A percentile compares a stretch with the other conserved stretches of the same genome.
Evolutionary conservation across 1,140 invertebrate genomes (phyloP).

Genomic region (Drosophila sp.): DNA sequence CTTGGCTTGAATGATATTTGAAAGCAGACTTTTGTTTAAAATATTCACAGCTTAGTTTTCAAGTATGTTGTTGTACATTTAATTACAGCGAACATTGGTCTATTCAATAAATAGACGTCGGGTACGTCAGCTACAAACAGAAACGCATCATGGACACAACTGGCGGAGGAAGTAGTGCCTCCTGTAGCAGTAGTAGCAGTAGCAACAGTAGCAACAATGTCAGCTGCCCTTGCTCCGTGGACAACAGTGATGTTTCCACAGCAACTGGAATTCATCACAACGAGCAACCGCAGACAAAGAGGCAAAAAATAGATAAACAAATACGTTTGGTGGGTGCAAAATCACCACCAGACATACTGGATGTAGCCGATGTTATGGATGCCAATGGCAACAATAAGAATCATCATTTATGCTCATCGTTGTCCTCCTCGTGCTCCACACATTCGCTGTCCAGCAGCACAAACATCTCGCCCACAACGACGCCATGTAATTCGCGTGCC

Average conservation of each 20-base stretch:
- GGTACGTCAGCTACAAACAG: constrained; percentile 61
- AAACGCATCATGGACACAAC: constrained; percentile 54
- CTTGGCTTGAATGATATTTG: constrained; percentile 36
- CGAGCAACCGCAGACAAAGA: constrained; percentile 79
- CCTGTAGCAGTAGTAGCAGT: constrained; percentile 26
- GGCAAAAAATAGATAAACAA: constrained; percentile 85
- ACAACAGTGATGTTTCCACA: constrained; percentile 6
- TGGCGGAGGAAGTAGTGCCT: constrained; percentile 30
- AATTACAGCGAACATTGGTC: constrained; percentile 37
- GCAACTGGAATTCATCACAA: constrained; percentile 45
- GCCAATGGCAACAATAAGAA: constrained; percentile 62
- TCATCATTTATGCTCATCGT: constrained; percentile 71
- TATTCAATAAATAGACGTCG: constrained; percentile 52
- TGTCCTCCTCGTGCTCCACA: constrained; percentile 72
- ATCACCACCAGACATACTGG: constrained; percentile 71
- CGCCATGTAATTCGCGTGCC: constrained; percentile 71
- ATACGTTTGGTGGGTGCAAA: constrained; percentile 49
- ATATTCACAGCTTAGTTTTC: constrained; percentile 1
- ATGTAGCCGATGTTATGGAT: constrained; percentile 52
- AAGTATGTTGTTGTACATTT: constrained; percentile 21
- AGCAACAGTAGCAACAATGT: constrained; percentile 24
- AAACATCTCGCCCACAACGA: constrained; percentile 77
- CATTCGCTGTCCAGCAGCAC: constrained; percentile 71
- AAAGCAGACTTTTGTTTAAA: constrained; percentile 33
- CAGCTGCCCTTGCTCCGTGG: constrained; percentile 25